Evolutionary conservation across 2,888 invertebrate genomes (phyloP), one percentile per base, ranked within the genome.

Genomic region (Idaea biselata): DNA sequence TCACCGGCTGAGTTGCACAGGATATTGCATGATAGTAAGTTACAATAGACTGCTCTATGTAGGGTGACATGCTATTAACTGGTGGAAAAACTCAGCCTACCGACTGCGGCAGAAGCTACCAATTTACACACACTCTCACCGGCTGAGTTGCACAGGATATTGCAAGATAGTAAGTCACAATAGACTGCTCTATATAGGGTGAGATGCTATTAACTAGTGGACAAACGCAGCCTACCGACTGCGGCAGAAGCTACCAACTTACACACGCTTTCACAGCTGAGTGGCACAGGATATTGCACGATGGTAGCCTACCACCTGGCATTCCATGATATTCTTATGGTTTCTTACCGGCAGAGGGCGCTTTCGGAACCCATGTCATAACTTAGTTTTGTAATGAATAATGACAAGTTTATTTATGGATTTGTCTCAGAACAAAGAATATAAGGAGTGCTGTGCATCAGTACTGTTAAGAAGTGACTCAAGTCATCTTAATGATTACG

Each of bases 111-210:
- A 0, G 58, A 58, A 1, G 81, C 87, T 0, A 61, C 60, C 3
- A 94, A 93, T 69, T 87, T 96, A 33, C 94, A 95, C 72, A 94
- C 95, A 0, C 81, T 96, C 16, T 94, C 95, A 0, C 93, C 93
- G 0, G 91, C 93, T 0, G 95, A 96, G 75, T 94, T 95, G 68
- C 84, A 88, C 1, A 89, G 93, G 63, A 93, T 94, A 68, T 75
- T 94, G 53, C 86, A 90, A 55, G 89, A 89, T 67, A 93, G 93
- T 93, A 73, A 72, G 74, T 67, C 59, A 32, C 25, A 57, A 55
- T 54, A 32, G 6, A 44, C 44, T 44, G 6, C 14, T 44, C 8
- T 44, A 25, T 25, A 5, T 25, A 5, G 25, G 25, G 5, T 25
- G 25, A 25, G 25, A 25, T 25, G 25, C 0, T 95, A 96, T 83